Evolutionary conservation across 2,797 vertebrate species (phyloP), one percentile per base, ranked within the genome.

Genomic region (Toxotes lorentzi): DNA sequence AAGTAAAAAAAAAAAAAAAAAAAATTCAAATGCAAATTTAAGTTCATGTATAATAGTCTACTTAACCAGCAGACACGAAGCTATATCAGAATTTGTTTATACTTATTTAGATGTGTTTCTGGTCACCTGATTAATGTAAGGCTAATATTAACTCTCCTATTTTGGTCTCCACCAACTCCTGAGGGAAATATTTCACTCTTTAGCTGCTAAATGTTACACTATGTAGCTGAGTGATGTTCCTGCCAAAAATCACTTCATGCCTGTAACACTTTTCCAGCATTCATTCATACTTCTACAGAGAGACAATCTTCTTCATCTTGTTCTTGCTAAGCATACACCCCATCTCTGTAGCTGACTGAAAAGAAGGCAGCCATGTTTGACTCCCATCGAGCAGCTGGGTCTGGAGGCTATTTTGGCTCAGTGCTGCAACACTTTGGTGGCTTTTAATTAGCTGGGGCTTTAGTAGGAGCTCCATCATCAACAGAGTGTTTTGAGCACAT

Each of bases 371-470:
- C 74, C 73, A 57, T 80, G 71, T 79, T 89, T 67, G 64, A 59
- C 70, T 74, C 69, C 69, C 21, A 40, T 61, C 19, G 40, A 81
- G 69, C 71, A 73, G 58, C 68, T 32, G n/a, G 24, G 68, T 75
- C 75, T 69, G 61, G 68, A 78, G 78, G 70, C 73, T 73, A 35
- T 76, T 79, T 80, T 82, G 80, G 74, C 83, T 80, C 35, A 2
- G 11, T 61, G 71, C 74, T 79, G 65, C 65, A 63, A 51, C 59
- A 40, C 61, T 69, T 67, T 65, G 73, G 82, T 73, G 73, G 73
- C 72, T 90, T 92, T 89, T 90, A 89, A 91, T 91, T 88, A 83
- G 76, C 84, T 72, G 61, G 66, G 66, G 77, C 72, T 73, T 81
- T 60, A 73, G 85, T 53, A 69, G 67, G 70, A 77, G 82, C 77